Evolutionary conservation across 2,113 vertebrate species (phyloP).

Genomic region (Oxygymnocypris stewartii): DNA sequence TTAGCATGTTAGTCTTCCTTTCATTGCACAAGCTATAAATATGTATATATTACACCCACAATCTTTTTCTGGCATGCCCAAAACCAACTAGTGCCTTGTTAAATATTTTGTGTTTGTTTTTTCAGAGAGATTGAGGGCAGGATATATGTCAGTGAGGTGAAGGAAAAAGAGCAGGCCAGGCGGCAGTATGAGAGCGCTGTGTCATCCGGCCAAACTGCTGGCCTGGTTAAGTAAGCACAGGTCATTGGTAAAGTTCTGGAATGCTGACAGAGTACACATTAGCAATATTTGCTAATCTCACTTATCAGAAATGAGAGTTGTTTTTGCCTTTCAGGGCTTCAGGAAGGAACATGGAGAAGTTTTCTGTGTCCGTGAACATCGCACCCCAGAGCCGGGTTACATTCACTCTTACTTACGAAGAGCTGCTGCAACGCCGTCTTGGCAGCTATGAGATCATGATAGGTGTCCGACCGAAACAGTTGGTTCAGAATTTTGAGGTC

Average conservation of each 20-base stretch:
- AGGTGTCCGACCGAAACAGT: slow-evolving; percentile 85
- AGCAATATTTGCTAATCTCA: slow-evolving; percentile 20
- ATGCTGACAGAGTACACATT: not conserved
- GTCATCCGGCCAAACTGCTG: slow-evolving; percentile 85
- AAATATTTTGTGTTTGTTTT: slow-evolving; percentile 40
- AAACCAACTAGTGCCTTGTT: not conserved
- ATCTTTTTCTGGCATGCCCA: not conserved
- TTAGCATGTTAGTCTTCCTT: slow-evolving; percentile 84
- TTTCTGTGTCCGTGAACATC: slow-evolving; percentile 86
- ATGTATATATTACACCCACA: not conserved
- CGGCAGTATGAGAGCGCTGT: slow-evolving; percentile 87
- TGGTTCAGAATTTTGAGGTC: slow-evolving; percentile 83
- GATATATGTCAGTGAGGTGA: slow-evolving; percentile 83
- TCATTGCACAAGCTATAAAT: not conserved
- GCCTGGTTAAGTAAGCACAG: slow-evolving; percentile 84
- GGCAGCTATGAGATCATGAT: slow-evolving; percentile 86
- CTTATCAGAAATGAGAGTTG: not conserved
- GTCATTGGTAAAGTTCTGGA: not conserved
- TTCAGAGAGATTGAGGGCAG: slow-evolving; percentile 83
- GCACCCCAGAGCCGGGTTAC: slow-evolving; percentile 81
- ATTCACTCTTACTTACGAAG: slow-evolving; percentile 88
- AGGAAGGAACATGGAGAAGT: slow-evolving; percentile 91
- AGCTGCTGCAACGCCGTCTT: slow-evolving; percentile 84
- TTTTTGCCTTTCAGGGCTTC: slow-evolving; percentile 75
- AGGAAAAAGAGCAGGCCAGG: slow-evolving; percentile 87